Conservation (phyloP, 2,888 invertebrate genomes). For the Creontiades dilutus region DNA sequence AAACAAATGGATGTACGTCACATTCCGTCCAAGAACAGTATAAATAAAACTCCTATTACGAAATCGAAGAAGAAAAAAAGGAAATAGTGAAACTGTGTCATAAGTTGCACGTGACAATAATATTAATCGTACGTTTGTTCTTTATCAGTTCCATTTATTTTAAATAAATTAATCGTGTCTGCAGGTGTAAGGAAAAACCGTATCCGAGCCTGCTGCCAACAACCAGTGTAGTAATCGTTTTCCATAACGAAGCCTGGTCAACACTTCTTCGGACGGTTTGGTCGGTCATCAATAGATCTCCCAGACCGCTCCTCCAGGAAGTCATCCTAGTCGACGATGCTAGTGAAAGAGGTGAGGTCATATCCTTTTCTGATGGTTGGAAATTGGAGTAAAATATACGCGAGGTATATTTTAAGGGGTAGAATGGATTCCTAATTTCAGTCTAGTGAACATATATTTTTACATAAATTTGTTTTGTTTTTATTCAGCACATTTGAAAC, state of each 20-base stretch:
- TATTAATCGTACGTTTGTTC: no score
- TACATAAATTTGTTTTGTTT: background rate
- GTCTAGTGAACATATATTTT: background rate
- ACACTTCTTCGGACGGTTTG: slow-evolving; percentile 96
- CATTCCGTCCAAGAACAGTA: no score
- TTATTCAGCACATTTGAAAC: slow-evolving; percentile 89
- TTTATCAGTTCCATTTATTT: no score
- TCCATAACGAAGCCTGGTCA: slow-evolving; percentile 99
- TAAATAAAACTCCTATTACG: no score
- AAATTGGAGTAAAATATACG: no score
- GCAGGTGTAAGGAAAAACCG: slow-evolving; percentile 88
- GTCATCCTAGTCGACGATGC: slow-evolving; percentile 98
- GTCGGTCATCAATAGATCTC: slow-evolving; percentile 98
- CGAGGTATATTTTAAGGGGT: no score
- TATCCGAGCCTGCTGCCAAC: slow-evolving; percentile 91
- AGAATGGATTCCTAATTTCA: no score
- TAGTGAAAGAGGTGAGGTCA: slow-evolving; percentile 89
- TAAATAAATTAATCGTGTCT: slow-evolving; percentile 46
- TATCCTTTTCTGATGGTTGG: no score
- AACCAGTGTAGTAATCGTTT: slow-evolving; percentile 98
- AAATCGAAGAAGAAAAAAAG: no score
- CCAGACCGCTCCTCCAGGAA: slow-evolving; percentile 91
- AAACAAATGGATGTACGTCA: no score
- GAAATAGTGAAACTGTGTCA: no score
- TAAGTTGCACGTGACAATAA: no score